Conservation (phyloP, 1,140 invertebrate species). For the Aporrectodea caliginosa region DNA sequence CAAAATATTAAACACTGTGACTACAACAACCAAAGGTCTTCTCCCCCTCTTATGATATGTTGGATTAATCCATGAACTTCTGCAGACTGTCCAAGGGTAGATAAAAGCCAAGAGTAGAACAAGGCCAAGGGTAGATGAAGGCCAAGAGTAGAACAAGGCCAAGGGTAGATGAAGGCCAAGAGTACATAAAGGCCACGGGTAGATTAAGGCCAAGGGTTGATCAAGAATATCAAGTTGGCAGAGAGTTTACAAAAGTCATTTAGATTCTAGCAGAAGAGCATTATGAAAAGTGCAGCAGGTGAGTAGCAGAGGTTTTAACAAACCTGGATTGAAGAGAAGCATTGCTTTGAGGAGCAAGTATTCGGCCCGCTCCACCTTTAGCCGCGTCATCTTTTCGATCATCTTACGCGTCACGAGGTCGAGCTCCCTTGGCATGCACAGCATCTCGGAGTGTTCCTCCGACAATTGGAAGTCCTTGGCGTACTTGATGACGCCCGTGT, state of each 20-base stretch:
- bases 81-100: too few species aligned
- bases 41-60: too few species aligned
- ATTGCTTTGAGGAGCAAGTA: slow-evolving; percentile 89
- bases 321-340: slow-evolving; percentile 74
- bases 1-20: too few species aligned
- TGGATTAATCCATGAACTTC: too few species aligned
- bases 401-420: slow-evolving; percentile 78
- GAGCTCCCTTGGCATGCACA: slow-evolving; percentile 58
- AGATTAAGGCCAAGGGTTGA: not conserved
- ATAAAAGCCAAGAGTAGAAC: too few species aligned
- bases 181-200: too few species aligned
- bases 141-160: too few species aligned
- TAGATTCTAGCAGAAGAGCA: too few species aligned
- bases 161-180: too few species aligned
- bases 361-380: slow-evolving; percentile 80
- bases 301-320: slow-evolving; percentile 26
- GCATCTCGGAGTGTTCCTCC: slow-evolving; percentile 44
- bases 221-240: not conserved
- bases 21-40: too few species aligned
- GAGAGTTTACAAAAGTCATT: not conserved
- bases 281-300: too few species aligned
- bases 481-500: slow-evolving; percentile 45
- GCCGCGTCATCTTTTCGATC: slow-evolving; percentile 76
- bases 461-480: slow-evolving; percentile 51
- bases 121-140: too few species aligned